phyloP scores from a whole-genome alignment of 2,797 vertebrate genomes.

The Hemibagrus guttatus region DNA sequence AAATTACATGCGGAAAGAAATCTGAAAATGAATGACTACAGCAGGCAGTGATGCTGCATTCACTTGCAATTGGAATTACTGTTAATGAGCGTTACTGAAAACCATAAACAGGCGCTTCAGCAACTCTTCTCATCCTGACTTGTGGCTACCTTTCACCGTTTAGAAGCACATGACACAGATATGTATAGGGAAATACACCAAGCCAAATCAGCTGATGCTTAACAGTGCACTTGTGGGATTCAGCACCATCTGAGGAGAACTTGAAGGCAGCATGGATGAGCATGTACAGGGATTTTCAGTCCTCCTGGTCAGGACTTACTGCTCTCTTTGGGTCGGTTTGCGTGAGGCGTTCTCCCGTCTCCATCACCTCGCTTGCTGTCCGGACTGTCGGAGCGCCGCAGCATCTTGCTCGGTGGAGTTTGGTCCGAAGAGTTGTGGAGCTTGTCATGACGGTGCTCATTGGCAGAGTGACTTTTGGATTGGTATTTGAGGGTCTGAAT shows the following conservation, averaged over 20 bases:
- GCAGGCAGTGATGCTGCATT: not conserved
- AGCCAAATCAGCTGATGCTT: not conserved
- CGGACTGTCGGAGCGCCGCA: constrained; percentile 95
- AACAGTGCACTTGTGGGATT: too few species aligned
- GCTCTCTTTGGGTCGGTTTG: constrained; percentile 91
- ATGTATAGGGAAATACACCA: not conserved
- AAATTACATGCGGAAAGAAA: not conserved
- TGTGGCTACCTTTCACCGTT: not conserved
- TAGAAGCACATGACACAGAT: too few species aligned
- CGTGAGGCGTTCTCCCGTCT: constrained; percentile 88
- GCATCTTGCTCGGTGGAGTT: constrained; percentile 95
- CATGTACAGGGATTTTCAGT: not conserved
- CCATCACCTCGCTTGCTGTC: constrained; percentile 89
- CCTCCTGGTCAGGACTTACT: constrained; percentile 71
- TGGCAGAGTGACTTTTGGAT: constrained; percentile 94
- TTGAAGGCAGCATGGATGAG: not conserved
- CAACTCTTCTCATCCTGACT: not conserved
- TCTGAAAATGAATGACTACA: not conserved
- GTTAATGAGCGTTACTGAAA: not conserved
- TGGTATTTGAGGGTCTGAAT: constrained; percentile 86
- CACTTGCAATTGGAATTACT: not conserved
- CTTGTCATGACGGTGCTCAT: constrained; percentile 96
- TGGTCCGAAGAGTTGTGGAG: constrained; percentile 92
- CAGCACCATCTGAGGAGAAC: not conserved
- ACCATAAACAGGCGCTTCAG: not conserved